These are phyloP conservation scores for Pao palembangensis DNA, from an alignment of 2,113 vertebrate species.

Conservation along the genomic window DNA sequence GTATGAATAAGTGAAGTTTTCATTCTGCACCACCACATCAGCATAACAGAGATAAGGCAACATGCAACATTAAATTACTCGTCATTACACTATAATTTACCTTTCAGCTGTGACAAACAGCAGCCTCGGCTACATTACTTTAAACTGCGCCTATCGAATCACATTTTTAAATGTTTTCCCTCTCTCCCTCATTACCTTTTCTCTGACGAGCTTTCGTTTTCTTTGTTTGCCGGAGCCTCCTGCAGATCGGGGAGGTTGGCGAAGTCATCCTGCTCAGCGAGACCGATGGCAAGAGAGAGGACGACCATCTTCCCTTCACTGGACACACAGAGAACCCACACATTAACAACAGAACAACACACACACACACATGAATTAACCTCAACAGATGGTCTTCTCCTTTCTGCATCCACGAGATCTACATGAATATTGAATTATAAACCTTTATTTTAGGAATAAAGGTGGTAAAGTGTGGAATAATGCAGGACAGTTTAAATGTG, in stretches of 20 bases:
- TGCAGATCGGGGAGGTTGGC: conserved; percentile 99
- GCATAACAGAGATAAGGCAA: conserved; percentile 2
- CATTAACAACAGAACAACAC: conserved; percentile 43
- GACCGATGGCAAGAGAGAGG: conserved; percentile 95
- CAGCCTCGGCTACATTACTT: too few relatives aligned
- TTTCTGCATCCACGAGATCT: too few relatives aligned
- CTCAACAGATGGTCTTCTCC: conserved; percentile 18
- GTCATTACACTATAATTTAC: conserved; percentile 2
- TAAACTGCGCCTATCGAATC: too few relatives aligned
- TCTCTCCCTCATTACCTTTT: conserved; percentile 84
- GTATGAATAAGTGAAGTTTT: too few relatives aligned
- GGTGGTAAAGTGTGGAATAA: too few relatives aligned
- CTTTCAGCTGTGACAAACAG: too few relatives aligned
- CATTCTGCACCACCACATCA: not conserved
- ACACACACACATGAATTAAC: conserved; percentile 34
- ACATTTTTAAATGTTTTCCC: too few relatives aligned
- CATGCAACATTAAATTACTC: conserved; percentile 12
- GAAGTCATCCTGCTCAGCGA: conserved; percentile 99
- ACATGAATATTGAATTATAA: too few relatives aligned
- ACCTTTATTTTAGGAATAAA: too few relatives aligned
- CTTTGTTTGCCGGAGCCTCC: conserved; percentile 87
- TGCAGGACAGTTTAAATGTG: too few relatives aligned
- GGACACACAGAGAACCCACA: conserved; percentile 64
- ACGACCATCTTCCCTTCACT: conserved; percentile 99
- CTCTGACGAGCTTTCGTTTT: conserved; percentile 85